phyloP scores from a whole-genome alignment of 2,113 vertebrate genomes.

The Tetrax tetrax region DNA sequence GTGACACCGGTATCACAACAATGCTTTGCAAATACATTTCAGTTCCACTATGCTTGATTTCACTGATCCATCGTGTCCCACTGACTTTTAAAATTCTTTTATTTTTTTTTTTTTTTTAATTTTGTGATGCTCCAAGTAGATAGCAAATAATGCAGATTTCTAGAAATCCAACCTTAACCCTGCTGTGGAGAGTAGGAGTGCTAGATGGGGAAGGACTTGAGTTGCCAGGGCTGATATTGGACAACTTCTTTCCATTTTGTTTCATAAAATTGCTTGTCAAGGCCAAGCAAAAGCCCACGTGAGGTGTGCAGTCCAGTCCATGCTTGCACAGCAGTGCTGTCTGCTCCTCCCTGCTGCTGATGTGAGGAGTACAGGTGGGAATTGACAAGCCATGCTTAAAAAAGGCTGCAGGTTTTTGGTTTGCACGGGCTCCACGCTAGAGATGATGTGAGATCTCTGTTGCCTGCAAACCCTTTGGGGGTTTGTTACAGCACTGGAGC shows the following conservation, averaged over 20 bases:
- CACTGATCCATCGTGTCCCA: background rate
- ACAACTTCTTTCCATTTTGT: background rate
- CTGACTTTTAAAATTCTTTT: background rate
- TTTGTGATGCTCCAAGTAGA: background rate
- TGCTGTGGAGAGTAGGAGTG: fast-evolving
- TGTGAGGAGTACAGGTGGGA: background rate
- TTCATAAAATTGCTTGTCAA: fast-evolving
- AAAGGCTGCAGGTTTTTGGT: background rate
- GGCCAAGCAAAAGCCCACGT: background rate
- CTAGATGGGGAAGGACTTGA: background rate
- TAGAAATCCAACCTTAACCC: background rate
- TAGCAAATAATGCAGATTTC: background rate
- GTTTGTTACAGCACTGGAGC: background rate
- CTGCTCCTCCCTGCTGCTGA: background rate
- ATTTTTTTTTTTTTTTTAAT: background rate
- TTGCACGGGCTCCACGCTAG: fast-evolving
- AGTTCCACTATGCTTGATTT: background rate
- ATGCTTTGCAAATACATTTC: background rate
- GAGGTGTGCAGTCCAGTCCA: fast-evolving
- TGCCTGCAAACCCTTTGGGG: background rate
- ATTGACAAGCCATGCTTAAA: background rate
- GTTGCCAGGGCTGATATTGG: background rate
- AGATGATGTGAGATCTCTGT: background rate
- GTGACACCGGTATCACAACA: background rate
- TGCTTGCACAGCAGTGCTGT: background rate